Evolutionary conservation across 2,888 invertebrate genomes (phyloP).

Genomic region (Hypomecis punctinalis): DNA sequence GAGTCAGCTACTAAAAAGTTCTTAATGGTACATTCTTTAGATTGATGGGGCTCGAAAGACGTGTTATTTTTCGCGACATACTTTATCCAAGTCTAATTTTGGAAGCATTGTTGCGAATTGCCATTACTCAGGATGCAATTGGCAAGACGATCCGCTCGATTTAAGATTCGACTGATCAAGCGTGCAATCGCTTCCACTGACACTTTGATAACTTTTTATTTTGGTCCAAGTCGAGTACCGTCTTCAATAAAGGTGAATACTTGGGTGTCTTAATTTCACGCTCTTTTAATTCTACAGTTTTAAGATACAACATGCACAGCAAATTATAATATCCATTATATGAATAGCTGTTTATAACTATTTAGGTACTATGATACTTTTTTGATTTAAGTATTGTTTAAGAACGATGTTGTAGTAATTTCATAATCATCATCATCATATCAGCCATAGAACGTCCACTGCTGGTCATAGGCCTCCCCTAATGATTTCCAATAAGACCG

Average conservation of each 20-base stretch:
- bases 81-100: constrained; percentile 25
- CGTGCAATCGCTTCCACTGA: constrained; percentile 27
- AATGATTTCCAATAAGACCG: too few species aligned
- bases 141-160: constrained; percentile 33
- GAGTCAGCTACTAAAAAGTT: constrained; percentile 19
- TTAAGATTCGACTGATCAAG: constrained; percentile 29
- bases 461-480: too few species aligned
- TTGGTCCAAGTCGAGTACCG: constrained; percentile 2
- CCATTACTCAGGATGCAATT: constrained; percentile 32
- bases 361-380: too few species aligned
- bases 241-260: constrained; percentile 1
- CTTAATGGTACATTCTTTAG: constrained; percentile 19
- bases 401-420: too few species aligned
- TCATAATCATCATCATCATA: too few species aligned
- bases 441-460: too few species aligned
- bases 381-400: too few species aligned
- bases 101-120: constrained; percentile 26
- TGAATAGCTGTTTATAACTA: too few species aligned
- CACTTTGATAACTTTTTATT: constrained; percentile 33
- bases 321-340: too few species aligned
- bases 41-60: constrained; percentile 20
- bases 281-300: too few species aligned
- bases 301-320: too few species aligned
- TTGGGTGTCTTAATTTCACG: too few species aligned
- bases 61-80: constrained; percentile 25